These are phyloP conservation scores for Craniophora ligustri DNA, from an alignment of 2,888 invertebrate genomes.

Conservation along the genomic window DNA sequence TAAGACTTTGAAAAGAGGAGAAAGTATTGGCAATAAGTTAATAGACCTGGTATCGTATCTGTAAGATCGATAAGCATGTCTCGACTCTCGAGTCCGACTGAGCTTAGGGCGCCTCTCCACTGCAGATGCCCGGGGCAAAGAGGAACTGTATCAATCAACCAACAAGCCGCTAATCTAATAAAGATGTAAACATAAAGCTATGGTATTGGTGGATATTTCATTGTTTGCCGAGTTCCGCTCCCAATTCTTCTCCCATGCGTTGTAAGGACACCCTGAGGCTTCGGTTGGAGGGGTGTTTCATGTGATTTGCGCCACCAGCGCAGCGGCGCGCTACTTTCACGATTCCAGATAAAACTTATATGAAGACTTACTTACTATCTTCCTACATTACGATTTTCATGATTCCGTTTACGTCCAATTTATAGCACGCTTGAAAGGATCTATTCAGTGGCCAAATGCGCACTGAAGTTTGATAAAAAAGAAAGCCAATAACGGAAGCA, in stretches of 20 bases:
- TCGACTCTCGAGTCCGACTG: constrained; percentile 11
- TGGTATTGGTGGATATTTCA: constrained; percentile 18
- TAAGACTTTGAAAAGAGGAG: constrained; percentile 15
- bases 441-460: constrained; percentile 37
- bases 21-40: constrained; percentile 31
- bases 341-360: constrained; percentile 63
- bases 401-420: constrained; percentile 55
- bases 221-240: constrained; percentile 25
- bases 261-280: constrained; percentile 40
- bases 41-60: constrained; percentile 29
- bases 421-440: constrained; percentile 37
- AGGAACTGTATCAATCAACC: constrained; percentile 29
- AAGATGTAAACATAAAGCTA: constrained; percentile 39
- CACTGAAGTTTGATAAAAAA: constrained; percentile 28
- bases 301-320: constrained; percentile 57
- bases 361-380: constrained; percentile 56
- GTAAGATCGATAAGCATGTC: constrained; percentile 30
- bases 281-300: constrained; percentile 22
- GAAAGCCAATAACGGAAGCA: constrained; percentile 20
- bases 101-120: constrained; percentile 10
- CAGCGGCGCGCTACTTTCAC: constrained; percentile 48
- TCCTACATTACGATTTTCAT: constrained; percentile 57
- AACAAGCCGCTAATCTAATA: constrained; percentile 35
- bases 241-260: constrained; percentile 43
- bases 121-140: constrained; percentile 15